Conservation (phyloP, 2,888 invertebrate genomes). For the Agrochola macilenta region DNA sequence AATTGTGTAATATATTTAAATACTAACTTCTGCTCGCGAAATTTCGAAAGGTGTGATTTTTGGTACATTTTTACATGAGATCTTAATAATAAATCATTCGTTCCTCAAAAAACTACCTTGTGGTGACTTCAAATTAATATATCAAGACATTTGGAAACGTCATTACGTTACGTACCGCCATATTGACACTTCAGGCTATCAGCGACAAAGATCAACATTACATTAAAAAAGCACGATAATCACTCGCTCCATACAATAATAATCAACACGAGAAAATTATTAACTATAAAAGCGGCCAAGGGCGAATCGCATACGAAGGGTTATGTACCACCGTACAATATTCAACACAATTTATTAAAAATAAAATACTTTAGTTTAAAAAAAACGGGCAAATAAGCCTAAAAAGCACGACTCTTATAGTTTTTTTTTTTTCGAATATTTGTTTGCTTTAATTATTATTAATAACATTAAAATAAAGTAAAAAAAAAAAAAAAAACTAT, state of each 20-base stretch:
- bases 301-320: not conserved
- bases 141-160: slow-evolving; percentile 7
- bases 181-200: slow-evolving; percentile 31
- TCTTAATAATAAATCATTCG: no score
- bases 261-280: slow-evolving; percentile 39
- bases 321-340: no score
- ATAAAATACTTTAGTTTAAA: not conserved
- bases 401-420: no score
- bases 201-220: slow-evolving; percentile 46
- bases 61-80: no score
- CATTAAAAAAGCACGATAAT: slow-evolving; percentile 32
- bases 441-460: no score
- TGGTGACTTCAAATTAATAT: slow-evolving; percentile 46
- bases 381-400: no score
- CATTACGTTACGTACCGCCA: slow-evolving; percentile 25
- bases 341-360: not conserved
- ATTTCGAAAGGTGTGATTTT: no score
- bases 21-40: no score
- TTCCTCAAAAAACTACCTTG: no score
- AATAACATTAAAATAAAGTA: no score
- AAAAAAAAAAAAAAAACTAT: no score
- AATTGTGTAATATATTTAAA: not conserved
- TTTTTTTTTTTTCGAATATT: no score
- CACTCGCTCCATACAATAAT: slow-evolving; percentile 33
- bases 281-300: slow-evolving; percentile 9